Evolutionary conservation across 37 sponge, comb jelly and placozoan genomes (phyloP), one percentile per base, ranked within the genome.

Genomic region (Tethya wilhelma): DNA sequence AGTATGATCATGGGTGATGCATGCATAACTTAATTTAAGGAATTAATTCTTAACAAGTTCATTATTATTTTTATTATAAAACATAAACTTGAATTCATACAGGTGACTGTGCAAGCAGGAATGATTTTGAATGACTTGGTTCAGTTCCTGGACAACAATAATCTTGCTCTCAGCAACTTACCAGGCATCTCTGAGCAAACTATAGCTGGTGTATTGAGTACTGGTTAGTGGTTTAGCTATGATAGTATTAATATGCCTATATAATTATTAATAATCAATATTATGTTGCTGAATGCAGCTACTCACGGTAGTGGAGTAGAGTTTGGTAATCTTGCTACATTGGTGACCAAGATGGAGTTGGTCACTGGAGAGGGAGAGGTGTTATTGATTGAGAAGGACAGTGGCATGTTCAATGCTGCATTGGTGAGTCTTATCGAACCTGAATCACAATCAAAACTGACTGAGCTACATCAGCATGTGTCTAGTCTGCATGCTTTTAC

Each of bases 241-340:
- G 14, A 49, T 14, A 19, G 53, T 19, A 49, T 19, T 14, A 19
- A 49, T n/a, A n/a, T n/a, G n/a, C n/a, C n/a, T n/a, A n/a, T n/a
- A n/a, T n/a, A n/a, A n/a, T n/a, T n/a, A n/a, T n/a, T n/a, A n/a
- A n/a, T n/a, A n/a, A n/a, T n/a, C n/a, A n/a, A n/a, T n/a, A n/a
- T n/a, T n/a, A n/a, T n/a, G n/a, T n/a, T n/a, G n/a, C n/a, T n/a
- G n/a, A n/a, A n/a, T 74, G 40, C 64, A 90, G 90, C 69, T 2
- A 90, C 90, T 38, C 90, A 90, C 79, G 85, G 85, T 0, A 84
- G 58, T 45, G 85, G 90, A 3, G 38, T 90, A 1, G 46, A 39
- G 33, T 74, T 68, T 83, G 85, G 88, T 0, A 94, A 90, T 60
- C 26, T 90, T 44, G 88, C 92, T 4, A 71, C 92, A 22, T 65